Evolutionary conservation across 1,140 invertebrate species (phyloP), one percentile per base, ranked within the genome.

Genomic region (Cyrtorhinus lividipennis): DNA sequence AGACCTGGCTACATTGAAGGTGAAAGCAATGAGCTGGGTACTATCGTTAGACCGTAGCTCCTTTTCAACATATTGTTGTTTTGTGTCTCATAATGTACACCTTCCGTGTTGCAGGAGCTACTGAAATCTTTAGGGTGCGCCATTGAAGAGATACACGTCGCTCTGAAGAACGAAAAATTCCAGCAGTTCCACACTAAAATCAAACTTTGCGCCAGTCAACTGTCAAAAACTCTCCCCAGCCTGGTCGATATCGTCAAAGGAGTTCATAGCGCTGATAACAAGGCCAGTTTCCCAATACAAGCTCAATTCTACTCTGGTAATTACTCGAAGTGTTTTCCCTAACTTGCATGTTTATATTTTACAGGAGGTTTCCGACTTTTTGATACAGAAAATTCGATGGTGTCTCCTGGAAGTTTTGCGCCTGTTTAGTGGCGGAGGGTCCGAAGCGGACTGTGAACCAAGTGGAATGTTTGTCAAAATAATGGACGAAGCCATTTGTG

Each of bases 161-260:
- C 20, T 22, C 48, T 53, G 5, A 12, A 22, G 20, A 5, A 5
- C 48, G 48, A 53, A 15, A 59, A 59, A 30, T 27, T 22, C 24
- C 46, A 30, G 24, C 27, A 46, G 2, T 64, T 22, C 25, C 30
- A 57, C 24, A 44, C 24, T 46, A 64, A 61, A 60, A 56, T 56
- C 18, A 64, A 61, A 45, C 25, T 64, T 12, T 64, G 63, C 30
- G 27, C 58, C 5, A 61, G 63, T 64, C 63, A 64, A 27, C 20
- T 64, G 20, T 15, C 59, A 18, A 64, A 64, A 30, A 18, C 46
- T 26, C 45, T 64, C 2, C 63, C 57, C 10, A 20, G 12, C 25
- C 59, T 64, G 24, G 48, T 22, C 2, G 56, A 48, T 15, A 44
- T 58, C 3, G 13, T 63, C 5, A 27, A 53, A 8, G 20, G 23